phyloP scores from a whole-genome alignment of 2,113 vertebrate species.

The Myodes glareolus region DNA sequence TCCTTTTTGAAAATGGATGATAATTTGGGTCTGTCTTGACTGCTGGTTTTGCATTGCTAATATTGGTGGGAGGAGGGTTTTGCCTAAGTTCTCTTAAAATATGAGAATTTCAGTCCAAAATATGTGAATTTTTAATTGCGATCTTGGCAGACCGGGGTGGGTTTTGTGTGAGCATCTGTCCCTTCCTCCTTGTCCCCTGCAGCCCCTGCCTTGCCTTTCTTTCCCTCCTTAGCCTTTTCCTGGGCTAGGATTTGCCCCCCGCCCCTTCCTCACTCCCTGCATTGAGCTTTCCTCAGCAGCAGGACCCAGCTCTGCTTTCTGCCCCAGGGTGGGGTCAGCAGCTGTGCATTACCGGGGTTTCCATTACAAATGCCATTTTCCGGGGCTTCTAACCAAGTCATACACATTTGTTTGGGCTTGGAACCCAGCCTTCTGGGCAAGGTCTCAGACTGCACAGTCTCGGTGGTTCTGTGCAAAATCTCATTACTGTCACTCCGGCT shows the following conservation, averaged over 20 bases:
- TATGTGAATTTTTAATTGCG: constrained; percentile 82
- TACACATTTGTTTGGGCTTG: constrained; percentile 40
- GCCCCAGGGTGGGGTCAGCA: background rate
- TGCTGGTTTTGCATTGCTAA: constrained; percentile 81
- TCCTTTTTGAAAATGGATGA: constrained; percentile 81
- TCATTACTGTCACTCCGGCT: constrained; percentile 46
- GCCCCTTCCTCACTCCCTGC: background rate
- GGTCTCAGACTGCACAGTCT: constrained; percentile 45
- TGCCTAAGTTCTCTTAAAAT: constrained; percentile 81
- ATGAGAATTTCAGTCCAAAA: constrained; percentile 80
- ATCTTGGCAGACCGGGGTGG: constrained; percentile 75
- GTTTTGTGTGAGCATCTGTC: constrained; percentile 77
- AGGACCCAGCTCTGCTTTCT: background rate
- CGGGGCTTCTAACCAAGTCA: constrained; percentile 42
- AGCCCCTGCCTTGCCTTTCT: background rate
- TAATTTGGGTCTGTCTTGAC: constrained; percentile 82
- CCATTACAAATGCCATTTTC: constrained; percentile 50
- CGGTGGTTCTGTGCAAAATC: constrained; percentile 30
- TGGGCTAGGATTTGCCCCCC: background rate
- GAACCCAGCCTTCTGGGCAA: constrained; percentile 36
- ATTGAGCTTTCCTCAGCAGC: background rate
- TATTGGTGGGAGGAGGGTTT: constrained; percentile 79
- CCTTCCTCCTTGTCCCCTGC: constrained; percentile 62
- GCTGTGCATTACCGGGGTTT: background rate
- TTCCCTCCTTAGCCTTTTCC: constrained; percentile 45